A percentile compares a stretch with the other conserved stretches of the same genome.
Conservation (phyloP, 1,140 invertebrate species). For the Ostrea edulis region DNA sequence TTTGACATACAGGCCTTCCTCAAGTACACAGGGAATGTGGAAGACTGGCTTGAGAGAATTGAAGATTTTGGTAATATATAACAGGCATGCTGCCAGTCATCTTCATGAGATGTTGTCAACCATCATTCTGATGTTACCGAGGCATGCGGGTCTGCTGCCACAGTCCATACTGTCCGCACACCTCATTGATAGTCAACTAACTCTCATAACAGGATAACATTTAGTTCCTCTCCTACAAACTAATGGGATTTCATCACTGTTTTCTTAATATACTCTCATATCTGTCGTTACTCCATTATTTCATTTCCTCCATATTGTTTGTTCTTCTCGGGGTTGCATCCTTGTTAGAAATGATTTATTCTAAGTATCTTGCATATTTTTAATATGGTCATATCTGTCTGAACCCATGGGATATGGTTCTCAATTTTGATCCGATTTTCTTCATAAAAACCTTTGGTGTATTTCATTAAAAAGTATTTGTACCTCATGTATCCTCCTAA, state of each 20-base stretch:
- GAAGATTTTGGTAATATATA: conserved; percentile 26
- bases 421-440: not conserved
- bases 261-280: not conserved
- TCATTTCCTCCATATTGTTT: not conserved
- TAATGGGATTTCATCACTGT: not conserved
- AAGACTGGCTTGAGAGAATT: not conserved
- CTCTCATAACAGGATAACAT: not conserved
- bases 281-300: not conserved
- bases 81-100: conserved; percentile 10
- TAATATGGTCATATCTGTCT: not conserved
- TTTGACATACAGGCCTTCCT: conserved; percentile 28
- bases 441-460: not conserved
- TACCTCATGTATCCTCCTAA: not conserved
- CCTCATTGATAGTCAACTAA: not conserved
- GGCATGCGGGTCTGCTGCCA: not conserved
- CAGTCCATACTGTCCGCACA: not conserved
- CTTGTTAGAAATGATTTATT: not conserved
- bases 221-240: not conserved
- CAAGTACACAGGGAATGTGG: conserved; percentile 22
- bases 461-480: not conserved
- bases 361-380: not conserved
- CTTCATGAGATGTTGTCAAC: not conserved
- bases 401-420: not conserved
- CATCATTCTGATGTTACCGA: not conserved
- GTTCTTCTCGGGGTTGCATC: not conserved